Evolutionary conservation across 2,113 vertebrate species (phyloP), one percentile per base, ranked within the genome.

Genomic region (Sander lucioperca): DNA sequence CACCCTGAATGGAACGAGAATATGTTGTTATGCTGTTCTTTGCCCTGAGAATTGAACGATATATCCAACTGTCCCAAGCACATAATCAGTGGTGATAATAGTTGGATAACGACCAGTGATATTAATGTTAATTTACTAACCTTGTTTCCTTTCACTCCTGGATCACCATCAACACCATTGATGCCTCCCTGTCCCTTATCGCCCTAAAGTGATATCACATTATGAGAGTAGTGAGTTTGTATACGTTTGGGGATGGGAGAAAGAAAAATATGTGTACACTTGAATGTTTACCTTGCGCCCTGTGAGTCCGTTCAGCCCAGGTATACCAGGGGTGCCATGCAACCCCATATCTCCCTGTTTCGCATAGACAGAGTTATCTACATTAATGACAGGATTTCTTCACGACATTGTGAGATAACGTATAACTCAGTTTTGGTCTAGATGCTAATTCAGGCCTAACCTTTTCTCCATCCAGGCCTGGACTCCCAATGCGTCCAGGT

Each of bases 81-180:
- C 11, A 47, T 36, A 23, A 77, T 36, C 19, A 61, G 5, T 63
- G 5, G 15, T 25, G 0, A n/a, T 30, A 71, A 30, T 6, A 45
- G 50, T 1, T 47, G 6, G 43, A 65, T 12, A 15, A 54, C 15
- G 14, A 18, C 8, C 11, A 33, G 25, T 15, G 33, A 62, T 48
- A 18, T 0, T 58, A 36, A 11, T 15, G n/a, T 61, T 10, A 21
- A 50, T 39, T 58, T 25, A 36, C 93, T 83, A 27, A 97, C 97
- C 96, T 97, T 97, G 70, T 91, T 92, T 74, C 97, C 97, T 91
- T 95, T 97, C 3, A 92, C 93, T 74, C 97, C 97, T 13, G 69
- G 81, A 53, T 88, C 57, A 63, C 97, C 97, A 0, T 77, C 77
- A 59, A 73, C 47, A 0, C 96, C 97, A 43, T 93, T 53, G 0